Conservation (phyloP, 2,888 invertebrate species). For the Eurois occulta region DNA sequence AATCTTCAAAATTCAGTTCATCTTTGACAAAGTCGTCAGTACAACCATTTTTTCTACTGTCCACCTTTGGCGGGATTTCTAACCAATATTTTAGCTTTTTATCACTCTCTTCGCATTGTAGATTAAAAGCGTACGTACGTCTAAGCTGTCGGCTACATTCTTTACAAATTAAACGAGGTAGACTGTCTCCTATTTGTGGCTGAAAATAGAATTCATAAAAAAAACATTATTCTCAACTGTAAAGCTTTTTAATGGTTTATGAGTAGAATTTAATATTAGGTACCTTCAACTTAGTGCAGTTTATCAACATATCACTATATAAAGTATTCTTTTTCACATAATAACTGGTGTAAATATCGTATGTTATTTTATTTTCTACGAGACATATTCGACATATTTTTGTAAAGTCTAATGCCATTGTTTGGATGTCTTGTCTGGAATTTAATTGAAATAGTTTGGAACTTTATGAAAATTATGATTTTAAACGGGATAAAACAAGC, state of each 20-base stretch:
- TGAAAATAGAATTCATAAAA: conserved; percentile 66
- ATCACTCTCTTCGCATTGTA: conserved; percentile 83
- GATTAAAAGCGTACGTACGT: conserved; percentile 80
- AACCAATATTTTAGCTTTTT: conserved; percentile 74
- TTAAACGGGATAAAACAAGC: conserved; percentile 27
- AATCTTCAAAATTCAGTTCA: conserved; percentile 47
- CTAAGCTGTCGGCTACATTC: conserved; percentile 83
- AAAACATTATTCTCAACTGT: neutral
- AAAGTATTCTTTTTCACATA: conserved; percentile 80
- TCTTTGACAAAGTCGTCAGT: conserved; percentile 48
- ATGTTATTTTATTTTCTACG: conserved; percentile 76
- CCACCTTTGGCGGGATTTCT: conserved; percentile 50
- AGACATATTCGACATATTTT: conserved; percentile 85
- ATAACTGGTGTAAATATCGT: conserved; percentile 83
- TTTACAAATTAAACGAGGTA: conserved; percentile 85
- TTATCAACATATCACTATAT: conserved; percentile 82
- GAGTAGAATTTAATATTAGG: conserved; percentile 15
- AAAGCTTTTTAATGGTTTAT: neutral
- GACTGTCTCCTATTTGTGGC: conserved; percentile 80
- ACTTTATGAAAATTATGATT: conserved; percentile 58
- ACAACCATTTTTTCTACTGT: conserved; percentile 34
- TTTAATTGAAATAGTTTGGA: neutral
- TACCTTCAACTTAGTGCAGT: conserved; percentile 85
- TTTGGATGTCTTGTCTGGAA: conserved; percentile 10
- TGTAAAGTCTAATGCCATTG: conserved; percentile 77